Conservation (phyloP, 2,888 invertebrate genomes). For the Calliopum simillimum region DNA sequence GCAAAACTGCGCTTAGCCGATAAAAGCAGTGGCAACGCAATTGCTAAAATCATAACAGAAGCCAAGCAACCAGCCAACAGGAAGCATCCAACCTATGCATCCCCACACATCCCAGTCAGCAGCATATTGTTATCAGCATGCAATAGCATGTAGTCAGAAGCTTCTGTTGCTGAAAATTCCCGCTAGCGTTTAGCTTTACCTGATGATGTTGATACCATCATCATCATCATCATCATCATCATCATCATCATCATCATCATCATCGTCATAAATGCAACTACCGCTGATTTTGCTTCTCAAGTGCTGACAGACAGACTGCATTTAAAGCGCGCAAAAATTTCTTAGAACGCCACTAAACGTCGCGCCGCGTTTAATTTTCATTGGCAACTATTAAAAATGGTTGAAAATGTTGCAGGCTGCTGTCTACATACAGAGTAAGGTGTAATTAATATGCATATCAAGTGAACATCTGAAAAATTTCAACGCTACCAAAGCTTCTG, state of each 20-base stretch:
- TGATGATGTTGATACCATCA: slow-evolving; percentile 24
- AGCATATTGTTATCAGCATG: slow-evolving; percentile 38
- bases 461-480: not conserved
- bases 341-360: slow-evolving; percentile 15
- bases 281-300: slow-evolving; percentile 5
- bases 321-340: slow-evolving; percentile 1
- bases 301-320: slow-evolving; percentile 1
- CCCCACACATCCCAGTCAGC: too few species aligned
- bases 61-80: too few species aligned
- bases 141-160: slow-evolving; percentile 44
- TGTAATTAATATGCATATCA: slow-evolving; percentile 21
- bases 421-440: not conserved
- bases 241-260: too few species aligned
- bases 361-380: not conserved
- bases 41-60: too few species aligned
- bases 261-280: slow-evolving; percentile 3
- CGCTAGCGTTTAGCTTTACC: slow-evolving; percentile 31
- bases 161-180: slow-evolving; percentile 43
- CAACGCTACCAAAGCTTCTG: slow-evolving; percentile 15
- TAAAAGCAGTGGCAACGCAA: too few species aligned
- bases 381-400: slow-evolving; percentile 6
- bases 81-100: too few species aligned
- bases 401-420: not conserved
- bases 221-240: slow-evolving; percentile 33
- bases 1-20: too few species aligned